phyloP scores from a whole-genome alignment of 2,113 vertebrate genomes.

The Hemichromis elongatus region DNA sequence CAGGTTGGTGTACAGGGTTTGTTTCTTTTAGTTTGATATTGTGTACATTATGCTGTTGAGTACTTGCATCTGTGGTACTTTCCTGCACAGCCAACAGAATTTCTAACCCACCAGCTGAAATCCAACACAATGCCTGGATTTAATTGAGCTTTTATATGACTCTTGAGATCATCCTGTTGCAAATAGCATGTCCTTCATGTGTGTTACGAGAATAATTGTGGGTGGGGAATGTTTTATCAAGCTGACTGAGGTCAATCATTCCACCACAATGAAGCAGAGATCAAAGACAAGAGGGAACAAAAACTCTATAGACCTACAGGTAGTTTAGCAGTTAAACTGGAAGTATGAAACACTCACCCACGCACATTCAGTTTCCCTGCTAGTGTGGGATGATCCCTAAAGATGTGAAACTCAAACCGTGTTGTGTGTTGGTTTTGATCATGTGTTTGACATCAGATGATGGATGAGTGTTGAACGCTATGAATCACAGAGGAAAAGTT shows the following conservation, averaged over 20 bases:
- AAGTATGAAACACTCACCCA: conserved; percentile 50
- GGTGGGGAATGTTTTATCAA: conserved; percentile 45
- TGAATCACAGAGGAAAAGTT: neutral
- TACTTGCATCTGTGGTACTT: conserved; percentile 45
- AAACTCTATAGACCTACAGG: conserved; percentile 29
- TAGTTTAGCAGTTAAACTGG: conserved; percentile 39
- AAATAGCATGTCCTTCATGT: conserved; percentile 1
- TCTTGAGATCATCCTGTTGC: conserved; percentile 2
- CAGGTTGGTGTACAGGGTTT: conserved; percentile 27
- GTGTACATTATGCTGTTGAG: conserved; percentile 45
- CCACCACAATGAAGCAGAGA: conserved; percentile 22
- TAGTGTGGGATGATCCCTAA: conserved; percentile 43
- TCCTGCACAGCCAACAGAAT: conserved; percentile 19
- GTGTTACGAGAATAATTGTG: conserved; percentile 34
- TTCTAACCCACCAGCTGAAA: conserved; percentile 24
- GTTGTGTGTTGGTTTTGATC: conserved; percentile 28
- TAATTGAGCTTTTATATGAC: conserved; percentile 13
- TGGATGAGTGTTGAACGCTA: neutral
- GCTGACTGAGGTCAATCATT: conserved; percentile 22
- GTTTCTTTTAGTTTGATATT: conserved; percentile 39
- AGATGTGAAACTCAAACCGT: conserved; percentile 46
- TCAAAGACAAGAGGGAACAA: conserved; percentile 47
- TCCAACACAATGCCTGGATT: conserved; percentile 12
- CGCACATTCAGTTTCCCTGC: conserved; percentile 38
- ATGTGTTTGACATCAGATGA: conserved; percentile 28